Percentiles rank a stretch among this genome's conserved stretches.
Conservation (phyloP, 2,113 vertebrate genomes). For the Tragelaphus scriptus region DNA sequence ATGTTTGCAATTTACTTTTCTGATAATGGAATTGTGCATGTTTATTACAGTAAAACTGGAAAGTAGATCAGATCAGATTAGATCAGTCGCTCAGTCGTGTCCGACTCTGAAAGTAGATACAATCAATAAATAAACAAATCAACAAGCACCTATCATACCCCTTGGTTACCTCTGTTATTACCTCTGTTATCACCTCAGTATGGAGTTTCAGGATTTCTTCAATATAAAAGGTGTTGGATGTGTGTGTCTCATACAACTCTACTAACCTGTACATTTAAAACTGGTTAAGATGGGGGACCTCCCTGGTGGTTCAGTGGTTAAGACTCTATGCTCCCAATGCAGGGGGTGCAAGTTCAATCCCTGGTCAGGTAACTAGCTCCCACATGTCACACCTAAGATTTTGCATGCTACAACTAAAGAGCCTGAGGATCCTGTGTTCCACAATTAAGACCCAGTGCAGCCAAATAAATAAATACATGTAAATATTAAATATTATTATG, state of each 20-base stretch:
- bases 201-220: not conserved
- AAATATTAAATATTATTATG: not conserved
- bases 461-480: not conserved
- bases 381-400: not conserved
- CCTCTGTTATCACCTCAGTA: not conserved
- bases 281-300: not conserved
- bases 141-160: not conserved
- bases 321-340: not conserved
- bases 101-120: not conserved
- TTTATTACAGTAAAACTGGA: not conserved
- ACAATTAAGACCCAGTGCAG: not conserved
- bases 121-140: not conserved
- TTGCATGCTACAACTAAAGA: not conserved
- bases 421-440: not conserved
- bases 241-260: not conserved
- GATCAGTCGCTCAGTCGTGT: too few species aligned
- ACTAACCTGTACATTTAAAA: not conserved
- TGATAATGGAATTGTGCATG: not conserved
- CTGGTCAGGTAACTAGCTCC: not conserved
- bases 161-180: not conserved
- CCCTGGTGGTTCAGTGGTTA: not conserved
- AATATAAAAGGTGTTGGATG: too few species aligned
- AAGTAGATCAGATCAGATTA: not conserved
- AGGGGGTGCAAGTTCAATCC: not conserved
- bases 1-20: not conserved